Base-by-base conservation (phyloP, 2,888 invertebrate species). In the Stenolophus ochropezus region DNA sequence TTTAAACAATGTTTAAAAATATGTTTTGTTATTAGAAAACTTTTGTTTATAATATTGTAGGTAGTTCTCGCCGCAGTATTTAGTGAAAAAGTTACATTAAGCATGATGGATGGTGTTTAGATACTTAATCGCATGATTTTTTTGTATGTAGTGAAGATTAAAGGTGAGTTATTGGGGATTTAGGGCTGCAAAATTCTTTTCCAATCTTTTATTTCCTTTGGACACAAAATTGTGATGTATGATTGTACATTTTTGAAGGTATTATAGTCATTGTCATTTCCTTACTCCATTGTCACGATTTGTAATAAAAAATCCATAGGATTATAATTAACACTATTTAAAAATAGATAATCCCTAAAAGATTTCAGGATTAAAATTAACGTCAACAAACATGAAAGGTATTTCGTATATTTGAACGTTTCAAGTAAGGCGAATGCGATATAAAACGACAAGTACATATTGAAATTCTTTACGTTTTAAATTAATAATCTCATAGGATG, bases 21-120 rank as follows among this genome's bases (percentile, higher is more conserved):
- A n/a, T n/a, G n/a, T n/a, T n/a, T n/a, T n/a, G n/a, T n/a, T n/a
- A n/a, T n/a, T n/a, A n/a, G n/a, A n/a, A n/a, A n/a, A n/a, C n/a
- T n/a, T n/a, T n/a, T n/a, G n/a, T n/a, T n/a, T n/a, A n/a, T n/a
- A n/a, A n/a, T n/a, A n/a, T n/a, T n/a, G n/a, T n/a, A n/a, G n/a
- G n/a, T n/a, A n/a, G n/a, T n/a, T n/a, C n/a, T n/a, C n/a, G n/a
- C 25, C 14, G 25, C 61, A 14, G 23, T 61, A 14, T 61, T 61
- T 61, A 61, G 25, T 73, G 49, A 73, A 73, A 73, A 73, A 49
- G 47, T 73, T n/a, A 14, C 73, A 73, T 49, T 73, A 73, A 73
- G 73, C 47, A 21, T 73, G 73, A 73, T 73, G 8, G 49, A 73
- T 73, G 14, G 73, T 73, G 20, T 73, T 73, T 47, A 49, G 21